A percentile compares a stretch with the other conserved stretches of the same genome.
Conservation (phyloP, 1,140 invertebrate genomes). For the Penaeus chinensis region DNA sequence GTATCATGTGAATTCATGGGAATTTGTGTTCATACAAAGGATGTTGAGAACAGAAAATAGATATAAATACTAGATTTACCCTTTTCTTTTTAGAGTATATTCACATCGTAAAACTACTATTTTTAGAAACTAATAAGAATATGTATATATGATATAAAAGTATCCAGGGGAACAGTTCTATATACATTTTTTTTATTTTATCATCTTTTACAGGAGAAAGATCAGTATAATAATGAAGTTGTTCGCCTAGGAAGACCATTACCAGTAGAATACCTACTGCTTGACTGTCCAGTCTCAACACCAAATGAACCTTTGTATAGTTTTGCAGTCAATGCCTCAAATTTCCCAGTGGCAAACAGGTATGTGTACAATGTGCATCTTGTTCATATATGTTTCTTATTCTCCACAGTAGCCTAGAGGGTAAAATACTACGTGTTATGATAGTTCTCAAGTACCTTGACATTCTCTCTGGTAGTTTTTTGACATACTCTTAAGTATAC, state of each 20-base stretch:
- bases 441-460: neutral
- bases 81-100: conserved; percentile 4
- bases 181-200: conserved; percentile 63
- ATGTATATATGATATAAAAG: conserved; percentile 4
- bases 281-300: conserved; percentile 97
- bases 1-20: no score
- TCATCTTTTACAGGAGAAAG: conserved; percentile 83
- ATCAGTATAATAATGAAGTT: conserved; percentile 97
- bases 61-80: neutral
- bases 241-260: conserved; percentile 90
- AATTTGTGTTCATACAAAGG: no score
- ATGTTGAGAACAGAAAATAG: conserved; percentile 56
- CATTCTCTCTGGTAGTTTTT: no score
- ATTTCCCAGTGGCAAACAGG: conserved; percentile 89
- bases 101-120: neutral
- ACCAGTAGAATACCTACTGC: conserved; percentile 96
- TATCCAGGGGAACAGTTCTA: neutral
- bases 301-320: conserved; percentile 84
- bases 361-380: conserved; percentile 55
- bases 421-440: neutral
- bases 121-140: neutral
- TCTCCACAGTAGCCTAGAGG: conserved; percentile 63
- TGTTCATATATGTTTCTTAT: no score
- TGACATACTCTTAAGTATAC: no score
- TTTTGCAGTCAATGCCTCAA: conserved; percentile 78